phyloP scores from a whole-genome alignment of 2,797 vertebrate genomes.

The Carapus acus region DNA sequence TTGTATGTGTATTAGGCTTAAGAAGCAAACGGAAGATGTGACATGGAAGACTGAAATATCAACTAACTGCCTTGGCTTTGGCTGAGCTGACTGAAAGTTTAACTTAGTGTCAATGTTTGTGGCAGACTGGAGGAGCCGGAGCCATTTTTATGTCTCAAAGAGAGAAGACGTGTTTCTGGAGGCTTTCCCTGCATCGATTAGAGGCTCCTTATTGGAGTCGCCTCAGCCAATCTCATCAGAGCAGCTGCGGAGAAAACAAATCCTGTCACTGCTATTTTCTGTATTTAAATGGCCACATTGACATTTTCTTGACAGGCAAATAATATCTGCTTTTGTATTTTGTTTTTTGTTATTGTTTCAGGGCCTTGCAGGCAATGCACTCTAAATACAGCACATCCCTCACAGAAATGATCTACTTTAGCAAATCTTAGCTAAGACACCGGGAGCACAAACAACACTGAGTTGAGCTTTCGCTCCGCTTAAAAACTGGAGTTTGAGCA shows the following conservation, averaged over 20 bases:
- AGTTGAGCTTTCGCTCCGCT: too few relatives aligned
- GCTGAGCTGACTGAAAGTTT: neutral
- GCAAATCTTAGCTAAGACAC: too few relatives aligned
- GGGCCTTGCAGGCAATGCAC: neutral
- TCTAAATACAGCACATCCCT: neutral
- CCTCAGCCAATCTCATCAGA: neutral
- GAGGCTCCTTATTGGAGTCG: neutral
- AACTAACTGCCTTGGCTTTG: too few relatives aligned
- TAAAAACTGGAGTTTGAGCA: too few relatives aligned
- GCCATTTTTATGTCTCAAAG: neutral
- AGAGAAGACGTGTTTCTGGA: neutral
- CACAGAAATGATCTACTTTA: neutral
- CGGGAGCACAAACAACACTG: too few relatives aligned
- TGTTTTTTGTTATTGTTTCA: neutral
- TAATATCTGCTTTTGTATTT: too few relatives aligned
- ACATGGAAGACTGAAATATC: too few relatives aligned
- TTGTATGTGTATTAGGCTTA: too few relatives aligned
- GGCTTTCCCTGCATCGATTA: neutral
- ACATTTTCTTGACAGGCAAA: neutral
- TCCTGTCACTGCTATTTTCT: neutral
- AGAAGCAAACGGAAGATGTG: too few relatives aligned
- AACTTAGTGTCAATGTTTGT: neutral
- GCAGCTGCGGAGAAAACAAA: neutral
- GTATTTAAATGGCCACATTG: neutral
- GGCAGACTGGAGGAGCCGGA: neutral